Evolutionary conservation across 1,140 invertebrate species (phyloP).

Genomic region (Sweltsa coloradensis): DNA sequence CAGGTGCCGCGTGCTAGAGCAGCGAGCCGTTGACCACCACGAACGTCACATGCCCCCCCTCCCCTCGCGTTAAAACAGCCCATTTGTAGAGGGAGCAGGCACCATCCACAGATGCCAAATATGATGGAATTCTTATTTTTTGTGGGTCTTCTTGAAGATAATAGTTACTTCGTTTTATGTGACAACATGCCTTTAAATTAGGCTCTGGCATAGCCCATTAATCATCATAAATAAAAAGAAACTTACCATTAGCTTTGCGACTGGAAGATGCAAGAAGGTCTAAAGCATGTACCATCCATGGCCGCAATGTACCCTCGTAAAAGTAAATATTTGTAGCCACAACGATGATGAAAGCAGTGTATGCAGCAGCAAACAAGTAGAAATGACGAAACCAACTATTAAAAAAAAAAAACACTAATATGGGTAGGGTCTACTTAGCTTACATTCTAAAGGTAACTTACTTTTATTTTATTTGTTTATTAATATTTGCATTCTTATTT

Average conservation of each 20-base stretch:
- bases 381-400: conserved; percentile 60
- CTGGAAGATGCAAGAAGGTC: conserved; percentile 31
- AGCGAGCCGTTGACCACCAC: no score
- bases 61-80: no score
- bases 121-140: background rate
- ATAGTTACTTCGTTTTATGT: background rate
- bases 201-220: background rate
- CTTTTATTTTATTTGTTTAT: no score
- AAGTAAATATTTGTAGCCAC: conserved; percentile 36
- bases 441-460: no score
- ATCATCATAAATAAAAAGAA: conserved; percentile 1
- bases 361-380: conserved; percentile 48
- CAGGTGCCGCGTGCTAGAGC: no score
- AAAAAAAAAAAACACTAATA: conserved; percentile 11
- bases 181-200: background rate
- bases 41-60: no score
- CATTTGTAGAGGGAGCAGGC: no score
- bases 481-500: no score
- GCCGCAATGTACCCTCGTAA: conserved; percentile 28
- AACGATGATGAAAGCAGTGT: conserved; percentile 33
- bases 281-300: conserved; percentile 32
- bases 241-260: conserved; percentile 39
- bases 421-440: no score
- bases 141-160: background rate
- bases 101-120: background rate